phyloP scores from a whole-genome alignment of 1,140 invertebrate species.

The Drosophila nigrodunni region DNA sequence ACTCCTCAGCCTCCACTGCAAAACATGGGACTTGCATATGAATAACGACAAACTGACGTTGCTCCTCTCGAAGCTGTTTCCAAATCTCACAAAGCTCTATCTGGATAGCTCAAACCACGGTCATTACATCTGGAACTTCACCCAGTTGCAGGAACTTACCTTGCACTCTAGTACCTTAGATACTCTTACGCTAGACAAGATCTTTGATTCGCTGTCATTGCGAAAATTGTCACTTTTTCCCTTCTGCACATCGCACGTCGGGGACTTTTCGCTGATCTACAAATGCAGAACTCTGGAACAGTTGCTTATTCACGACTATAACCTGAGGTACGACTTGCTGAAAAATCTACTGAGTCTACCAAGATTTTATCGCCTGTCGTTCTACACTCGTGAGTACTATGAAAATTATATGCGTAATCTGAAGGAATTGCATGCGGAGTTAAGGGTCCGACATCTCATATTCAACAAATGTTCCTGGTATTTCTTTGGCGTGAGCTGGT shows the following conservation, averaged over 20 bases:
- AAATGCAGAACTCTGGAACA: not conserved
- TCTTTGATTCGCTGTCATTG: not conserved
- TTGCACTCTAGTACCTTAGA: not conserved
- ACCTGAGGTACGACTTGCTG: not conserved
- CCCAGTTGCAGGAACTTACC: not conserved
- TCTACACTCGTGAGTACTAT: not conserved
- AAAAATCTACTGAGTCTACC: not conserved
- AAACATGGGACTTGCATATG: not conserved
- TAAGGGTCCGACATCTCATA: not conserved
- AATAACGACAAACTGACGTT: not conserved
- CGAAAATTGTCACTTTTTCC: not conserved
- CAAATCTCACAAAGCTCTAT: not conserved
- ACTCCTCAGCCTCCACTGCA: not conserved
- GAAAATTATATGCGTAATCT: constrained; percentile 10
- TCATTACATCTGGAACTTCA: not conserved
- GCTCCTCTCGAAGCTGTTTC: not conserved
- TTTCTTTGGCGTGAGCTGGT: not conserved
- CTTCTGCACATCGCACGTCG: not conserved
- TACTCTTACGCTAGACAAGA: not conserved
- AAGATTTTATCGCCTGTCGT: not conserved
- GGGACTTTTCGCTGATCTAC: not conserved
- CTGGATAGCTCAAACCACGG: not conserved
- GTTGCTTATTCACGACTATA: not conserved
- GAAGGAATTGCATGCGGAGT: not conserved
- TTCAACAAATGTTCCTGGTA: not conserved